A percentile compares a stretch with the other conserved stretches of the same genome.
Conservation (phyloP, 1,140 invertebrate species). For the Dinothrombium tinctorium region DNA sequence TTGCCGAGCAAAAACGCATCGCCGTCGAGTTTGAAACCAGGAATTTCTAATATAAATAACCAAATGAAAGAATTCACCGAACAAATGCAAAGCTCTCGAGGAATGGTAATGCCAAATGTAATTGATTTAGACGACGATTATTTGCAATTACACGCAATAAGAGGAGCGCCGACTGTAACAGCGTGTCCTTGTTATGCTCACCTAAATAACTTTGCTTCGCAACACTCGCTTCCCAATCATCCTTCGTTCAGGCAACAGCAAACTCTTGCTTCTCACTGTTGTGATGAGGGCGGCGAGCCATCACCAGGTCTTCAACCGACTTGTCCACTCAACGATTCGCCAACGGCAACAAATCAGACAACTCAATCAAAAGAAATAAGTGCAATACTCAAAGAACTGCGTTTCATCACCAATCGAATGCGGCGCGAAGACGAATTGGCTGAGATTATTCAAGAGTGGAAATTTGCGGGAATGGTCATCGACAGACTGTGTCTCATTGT, state of each 20-base stretch:
- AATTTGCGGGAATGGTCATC: conserved; percentile 99
- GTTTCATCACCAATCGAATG: conserved; percentile 70
- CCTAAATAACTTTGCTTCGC: conserved; percentile 1
- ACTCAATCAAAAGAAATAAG: conserved; percentile 34
- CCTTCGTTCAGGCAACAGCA: not conserved
- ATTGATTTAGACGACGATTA: conserved; percentile 8
- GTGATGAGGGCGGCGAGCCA: not conserved
- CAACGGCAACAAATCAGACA: not conserved
- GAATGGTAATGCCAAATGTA: not conserved
- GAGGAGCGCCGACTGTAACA: not conserved
- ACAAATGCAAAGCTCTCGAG: not conserved
- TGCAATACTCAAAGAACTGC: conserved; percentile 81
- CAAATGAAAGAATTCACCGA: conserved; percentile 3
- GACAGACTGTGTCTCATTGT: conserved; percentile 97
- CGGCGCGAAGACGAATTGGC: conserved; percentile 65
- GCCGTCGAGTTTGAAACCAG: not conserved
- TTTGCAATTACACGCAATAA: conserved; percentile 3
- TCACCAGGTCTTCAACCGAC: not conserved
- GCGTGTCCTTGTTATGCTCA: conserved; percentile 5
- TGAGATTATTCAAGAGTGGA: conserved; percentile 87
- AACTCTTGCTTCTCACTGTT: not conserved
- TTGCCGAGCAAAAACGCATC: not conserved
- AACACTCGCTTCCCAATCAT: conserved; percentile 10
- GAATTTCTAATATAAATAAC: not conserved
- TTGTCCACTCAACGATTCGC: not conserved